Evolutionary conservation across 2,113 vertebrate species (phyloP).

Genomic region (Rhombomys opimus): DNA sequence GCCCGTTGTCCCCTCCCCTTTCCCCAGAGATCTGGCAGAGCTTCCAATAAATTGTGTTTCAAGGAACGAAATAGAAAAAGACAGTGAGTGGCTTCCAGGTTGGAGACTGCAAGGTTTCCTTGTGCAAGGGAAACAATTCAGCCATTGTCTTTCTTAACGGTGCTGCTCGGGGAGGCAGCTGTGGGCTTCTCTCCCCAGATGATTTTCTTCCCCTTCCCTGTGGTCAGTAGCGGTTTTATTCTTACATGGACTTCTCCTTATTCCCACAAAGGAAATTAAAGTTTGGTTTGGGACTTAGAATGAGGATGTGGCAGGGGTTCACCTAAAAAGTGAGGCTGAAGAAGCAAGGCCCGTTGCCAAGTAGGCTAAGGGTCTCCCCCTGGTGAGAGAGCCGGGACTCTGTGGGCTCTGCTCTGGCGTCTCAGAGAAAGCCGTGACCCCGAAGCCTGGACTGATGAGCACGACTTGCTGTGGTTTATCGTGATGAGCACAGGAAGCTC

Average conservation of each 20-base stretch:
- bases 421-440: background rate
- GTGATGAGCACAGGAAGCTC: background rate
- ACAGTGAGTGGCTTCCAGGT: constrained; percentile 63
- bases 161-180: constrained; percentile 58
- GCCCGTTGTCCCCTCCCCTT: constrained; percentile 62
- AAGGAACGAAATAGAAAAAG: constrained; percentile 75
- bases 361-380: background rate
- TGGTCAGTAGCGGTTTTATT: constrained; percentile 71
- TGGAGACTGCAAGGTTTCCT: constrained; percentile 55
- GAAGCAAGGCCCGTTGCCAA: background rate
- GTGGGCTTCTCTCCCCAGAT: background rate
- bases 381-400: background rate
- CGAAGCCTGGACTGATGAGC: background rate
- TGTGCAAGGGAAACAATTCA: constrained; percentile 55
- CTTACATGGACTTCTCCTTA: constrained; percentile 38
- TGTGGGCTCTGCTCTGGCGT: background rate
- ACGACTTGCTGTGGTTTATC: background rate
- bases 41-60: constrained; percentile 76
- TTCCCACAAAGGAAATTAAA: constrained; percentile 69
- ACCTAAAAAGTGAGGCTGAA: background rate
- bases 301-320: background rate
- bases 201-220: constrained; percentile 50
- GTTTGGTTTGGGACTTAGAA: constrained; percentile 58
- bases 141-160: constrained; percentile 59
- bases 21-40: constrained; percentile 69